Conservation (phyloP, 1,140 invertebrate species). For the Araneus ventricosus region DNA sequence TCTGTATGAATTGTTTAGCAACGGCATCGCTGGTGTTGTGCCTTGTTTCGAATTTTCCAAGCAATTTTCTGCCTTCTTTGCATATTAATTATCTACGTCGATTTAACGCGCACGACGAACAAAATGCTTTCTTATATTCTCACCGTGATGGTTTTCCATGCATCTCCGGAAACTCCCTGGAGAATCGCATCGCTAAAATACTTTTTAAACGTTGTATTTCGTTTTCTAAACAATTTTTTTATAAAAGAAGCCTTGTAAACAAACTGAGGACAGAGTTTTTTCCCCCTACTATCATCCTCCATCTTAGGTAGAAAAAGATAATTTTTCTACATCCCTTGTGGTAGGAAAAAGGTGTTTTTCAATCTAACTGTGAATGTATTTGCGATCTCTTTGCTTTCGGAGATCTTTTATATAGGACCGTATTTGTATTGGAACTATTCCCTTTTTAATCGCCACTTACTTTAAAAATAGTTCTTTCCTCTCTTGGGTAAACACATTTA, state of each 20-base stretch:
- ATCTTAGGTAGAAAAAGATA: background rate
- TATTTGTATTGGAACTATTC: conserved; percentile 18
- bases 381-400: conserved; percentile 21
- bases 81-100: conserved; percentile 12
- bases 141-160: background rate
- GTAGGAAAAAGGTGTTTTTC: conserved; percentile 58
- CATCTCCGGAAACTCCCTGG: background rate
- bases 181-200: conserved; percentile 7
- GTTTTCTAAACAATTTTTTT: conserved; percentile 56
- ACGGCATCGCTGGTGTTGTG: background rate
- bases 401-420: conserved; percentile 7
- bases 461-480: conserved; percentile 54
- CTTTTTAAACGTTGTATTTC: conserved; percentile 39
- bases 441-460: conserved; percentile 44
- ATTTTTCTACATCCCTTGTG: conserved; percentile 44
- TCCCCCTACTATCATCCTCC: background rate
- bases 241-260: conserved; percentile 37
- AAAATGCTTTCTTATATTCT: conserved; percentile 1
- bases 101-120: background rate
- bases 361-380: conserved; percentile 53
- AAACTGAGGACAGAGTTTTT: conserved; percentile 24
- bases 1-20: conserved; percentile 31
- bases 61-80: conserved; percentile 10
- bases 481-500: conserved; percentile 53
- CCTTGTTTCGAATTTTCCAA: background rate